A percentile compares a stretch with the other conserved stretches of the same genome.
Conservation (phyloP, 1,140 invertebrate genomes). For the Matsumurasca onukii region DNA sequence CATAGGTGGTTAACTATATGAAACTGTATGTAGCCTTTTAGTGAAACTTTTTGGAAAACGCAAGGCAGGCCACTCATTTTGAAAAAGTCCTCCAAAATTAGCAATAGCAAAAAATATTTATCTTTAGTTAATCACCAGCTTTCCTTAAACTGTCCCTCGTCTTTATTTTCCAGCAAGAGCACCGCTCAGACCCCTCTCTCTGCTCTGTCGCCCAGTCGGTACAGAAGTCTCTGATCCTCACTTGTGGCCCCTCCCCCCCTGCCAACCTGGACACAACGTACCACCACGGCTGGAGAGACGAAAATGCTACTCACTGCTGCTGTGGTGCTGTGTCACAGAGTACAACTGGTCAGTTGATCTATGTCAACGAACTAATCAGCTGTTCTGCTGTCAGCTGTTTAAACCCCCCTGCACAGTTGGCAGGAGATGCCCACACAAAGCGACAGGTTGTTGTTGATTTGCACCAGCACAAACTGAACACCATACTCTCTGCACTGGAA, state of each 20-base stretch:
- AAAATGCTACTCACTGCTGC: background rate
- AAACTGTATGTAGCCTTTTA: too few relatives aligned
- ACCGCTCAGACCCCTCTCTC: background rate
- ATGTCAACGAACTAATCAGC: background rate
- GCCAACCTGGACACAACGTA: background rate
- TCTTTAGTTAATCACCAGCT: background rate
- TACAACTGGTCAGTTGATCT: background rate
- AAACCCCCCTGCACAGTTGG: background rate
- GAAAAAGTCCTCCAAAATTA: too few relatives aligned
- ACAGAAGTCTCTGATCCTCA: background rate
- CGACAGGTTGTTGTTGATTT: background rate
- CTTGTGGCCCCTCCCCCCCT: too few relatives aligned
- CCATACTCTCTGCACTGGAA: background rate
- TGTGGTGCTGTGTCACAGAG: background rate
- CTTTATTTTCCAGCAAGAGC: background rate
- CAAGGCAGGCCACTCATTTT: too few relatives aligned
- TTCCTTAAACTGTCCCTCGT: background rate
- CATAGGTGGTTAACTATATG: too few relatives aligned
- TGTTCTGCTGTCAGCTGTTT: background rate
- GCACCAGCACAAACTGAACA: background rate
- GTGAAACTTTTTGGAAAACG: too few relatives aligned
- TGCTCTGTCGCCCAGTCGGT: background rate
- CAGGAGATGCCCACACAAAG: background rate
- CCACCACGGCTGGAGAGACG: conserved; percentile 12
- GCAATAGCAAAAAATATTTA: background rate